These are phyloP conservation scores for Crotophaga sulcirostris DNA, from an alignment of 2,113 vertebrate genomes.

Conservation along the genomic window DNA sequence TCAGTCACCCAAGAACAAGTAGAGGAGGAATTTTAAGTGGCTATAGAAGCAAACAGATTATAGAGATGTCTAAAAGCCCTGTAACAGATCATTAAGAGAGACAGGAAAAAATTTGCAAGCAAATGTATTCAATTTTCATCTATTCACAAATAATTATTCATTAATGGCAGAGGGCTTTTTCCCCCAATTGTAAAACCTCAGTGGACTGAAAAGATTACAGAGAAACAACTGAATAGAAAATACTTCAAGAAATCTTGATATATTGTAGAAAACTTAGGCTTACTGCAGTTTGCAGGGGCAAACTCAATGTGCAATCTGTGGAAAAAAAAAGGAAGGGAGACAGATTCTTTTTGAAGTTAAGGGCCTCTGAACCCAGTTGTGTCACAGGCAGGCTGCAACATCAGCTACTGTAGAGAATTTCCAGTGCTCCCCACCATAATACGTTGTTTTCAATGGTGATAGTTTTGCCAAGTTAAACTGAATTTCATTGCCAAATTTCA, in stretches of 20 bases:
- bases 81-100: neutral
- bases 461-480: neutral
- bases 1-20: neutral
- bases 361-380: neutral
- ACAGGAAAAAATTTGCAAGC: neutral
- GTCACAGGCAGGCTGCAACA: neutral
- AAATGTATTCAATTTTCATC: neutral
- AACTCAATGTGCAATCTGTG: neutral
- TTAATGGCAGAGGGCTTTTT: neutral
- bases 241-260: neutral
- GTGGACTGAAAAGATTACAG: neutral
- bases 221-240: neutral
- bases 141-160: neutral
- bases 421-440: neutral
- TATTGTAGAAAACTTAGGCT: neutral
- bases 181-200: neutral
- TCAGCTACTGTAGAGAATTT: fast-evolving
- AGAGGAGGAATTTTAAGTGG: neutral
- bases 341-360: neutral
- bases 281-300: neutral
- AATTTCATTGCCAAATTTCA: neutral
- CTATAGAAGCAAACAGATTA: neutral
- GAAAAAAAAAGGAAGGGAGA: neutral
- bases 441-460: neutral
- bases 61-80: neutral